Evolutionary conservation across 2,113 vertebrate genomes (phyloP).

Genomic region (Pygoscelis adeliae): DNA sequence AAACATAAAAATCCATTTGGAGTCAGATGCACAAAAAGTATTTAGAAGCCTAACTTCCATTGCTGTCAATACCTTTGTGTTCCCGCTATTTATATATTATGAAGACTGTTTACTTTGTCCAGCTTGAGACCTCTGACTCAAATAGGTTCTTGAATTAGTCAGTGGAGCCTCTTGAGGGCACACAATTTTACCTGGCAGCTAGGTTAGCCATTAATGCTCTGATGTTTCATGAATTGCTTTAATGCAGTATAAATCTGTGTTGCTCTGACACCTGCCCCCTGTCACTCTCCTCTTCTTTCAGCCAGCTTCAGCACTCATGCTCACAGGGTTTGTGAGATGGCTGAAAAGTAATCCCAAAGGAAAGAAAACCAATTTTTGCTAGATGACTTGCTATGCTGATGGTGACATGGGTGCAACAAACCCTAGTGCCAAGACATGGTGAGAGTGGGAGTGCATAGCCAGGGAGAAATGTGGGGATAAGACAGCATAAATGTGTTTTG

Average conservation of each 20-base stretch:
- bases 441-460: not conserved
- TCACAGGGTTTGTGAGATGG: not conserved
- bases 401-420: not conserved
- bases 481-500: not conserved
- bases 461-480: not conserved
- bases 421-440: not conserved
- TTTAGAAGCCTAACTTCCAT: not conserved
- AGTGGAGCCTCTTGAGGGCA: not conserved
- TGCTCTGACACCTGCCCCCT: not conserved
- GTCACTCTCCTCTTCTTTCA: not conserved
- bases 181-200: not conserved
- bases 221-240: not conserved
- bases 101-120: not conserved
- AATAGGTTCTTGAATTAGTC: not conserved
- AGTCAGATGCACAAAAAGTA: not conserved
- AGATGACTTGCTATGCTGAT: not conserved
- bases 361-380: not conserved
- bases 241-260: not conserved
- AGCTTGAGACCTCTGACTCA: not conserved
- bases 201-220: not conserved
- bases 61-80: not conserved
- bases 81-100: not conserved
- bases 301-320: not conserved
- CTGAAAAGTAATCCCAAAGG: not conserved
- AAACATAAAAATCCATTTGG: not conserved